Evolutionary conservation across 2,888 invertebrate genomes (phyloP).

Genomic region (Cerceris rybyensis): DNA sequence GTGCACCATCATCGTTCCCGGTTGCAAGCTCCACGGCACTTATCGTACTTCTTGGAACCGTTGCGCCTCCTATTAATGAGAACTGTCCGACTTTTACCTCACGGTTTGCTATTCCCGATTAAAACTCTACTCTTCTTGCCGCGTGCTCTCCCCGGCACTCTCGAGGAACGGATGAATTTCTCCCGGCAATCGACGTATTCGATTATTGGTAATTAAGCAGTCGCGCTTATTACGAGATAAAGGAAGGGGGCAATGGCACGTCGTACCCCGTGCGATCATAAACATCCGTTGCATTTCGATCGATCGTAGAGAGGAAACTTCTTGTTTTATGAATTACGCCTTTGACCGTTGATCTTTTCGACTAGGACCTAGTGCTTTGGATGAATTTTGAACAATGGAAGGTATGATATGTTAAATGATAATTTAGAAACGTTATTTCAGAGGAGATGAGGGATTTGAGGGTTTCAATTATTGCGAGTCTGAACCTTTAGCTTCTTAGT

Average conservation of each 20-base stretch:
- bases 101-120: slow-evolving; percentile 27
- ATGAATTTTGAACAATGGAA: too few relatives aligned
- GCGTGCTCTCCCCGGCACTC: slow-evolving; percentile 3
- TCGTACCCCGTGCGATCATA: slow-evolving; percentile 46
- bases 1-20: slow-evolving; percentile 25
- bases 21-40: slow-evolving; percentile 4
- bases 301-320: slow-evolving; percentile 41
- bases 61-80: slow-evolving; percentile 44
- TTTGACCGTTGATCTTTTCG: too few relatives aligned
- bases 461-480: too few relatives aligned
- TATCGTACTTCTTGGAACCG: slow-evolving; percentile 27
- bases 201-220: slow-evolving; percentile 64
- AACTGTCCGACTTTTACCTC: slow-evolving; percentile 44
- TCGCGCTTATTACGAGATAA: slow-evolving; percentile 59
- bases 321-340: not conserved
- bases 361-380: too few relatives aligned
- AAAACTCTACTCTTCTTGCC: slow-evolving; percentile 38
- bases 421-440: not conserved
- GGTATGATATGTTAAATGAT: not conserved
- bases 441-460: too few relatives aligned
- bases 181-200: slow-evolving; percentile 50
- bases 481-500: too few relatives aligned
- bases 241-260: slow-evolving; percentile 61
- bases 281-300: slow-evolving; percentile 60
- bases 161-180: slow-evolving; percentile 38